A percentile compares a stretch with the other conserved stretches of the same genome.
Conservation (phyloP, 1,140 invertebrate species). For the Rhagoletis zephyria region DNA sequence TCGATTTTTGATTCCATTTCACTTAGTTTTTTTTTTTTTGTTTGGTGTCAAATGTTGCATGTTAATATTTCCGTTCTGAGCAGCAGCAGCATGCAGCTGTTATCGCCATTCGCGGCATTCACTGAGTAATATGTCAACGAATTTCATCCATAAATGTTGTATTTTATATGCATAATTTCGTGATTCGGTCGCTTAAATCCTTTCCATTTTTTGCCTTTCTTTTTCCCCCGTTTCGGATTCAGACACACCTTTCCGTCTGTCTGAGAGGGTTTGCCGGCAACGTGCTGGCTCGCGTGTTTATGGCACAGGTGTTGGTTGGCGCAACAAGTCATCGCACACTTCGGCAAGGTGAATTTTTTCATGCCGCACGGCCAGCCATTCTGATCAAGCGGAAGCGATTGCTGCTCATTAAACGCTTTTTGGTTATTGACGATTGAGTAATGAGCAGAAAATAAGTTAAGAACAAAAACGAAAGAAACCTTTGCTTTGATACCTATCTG, state of each 20-base stretch:
- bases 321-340: conserved; percentile 29
- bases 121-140: conserved; percentile 12
- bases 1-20: not conserved
- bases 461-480: not conserved
- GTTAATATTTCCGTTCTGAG: conserved; percentile 16
- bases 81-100: not conserved
- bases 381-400: conserved; percentile 42
- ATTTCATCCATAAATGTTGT: not conserved
- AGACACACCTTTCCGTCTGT: conserved; percentile 27
- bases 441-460: not conserved
- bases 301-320: not conserved
- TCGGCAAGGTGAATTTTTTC: not conserved
- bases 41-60: not conserved
- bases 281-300: not conserved
- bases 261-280: not conserved
- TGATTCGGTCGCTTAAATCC: no score
- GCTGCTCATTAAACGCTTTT: conserved; percentile 39
- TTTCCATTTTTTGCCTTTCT: not conserved
- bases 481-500: not conserved
- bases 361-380: not conserved
- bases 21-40: not conserved
- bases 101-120: not conserved
- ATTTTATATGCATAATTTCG: not conserved
- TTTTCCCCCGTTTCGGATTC: not conserved
- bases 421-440: conserved; percentile 25